phyloP scores from a whole-genome alignment of 2,888 invertebrate genomes.

The Caenorhabditis sp. region DNA sequence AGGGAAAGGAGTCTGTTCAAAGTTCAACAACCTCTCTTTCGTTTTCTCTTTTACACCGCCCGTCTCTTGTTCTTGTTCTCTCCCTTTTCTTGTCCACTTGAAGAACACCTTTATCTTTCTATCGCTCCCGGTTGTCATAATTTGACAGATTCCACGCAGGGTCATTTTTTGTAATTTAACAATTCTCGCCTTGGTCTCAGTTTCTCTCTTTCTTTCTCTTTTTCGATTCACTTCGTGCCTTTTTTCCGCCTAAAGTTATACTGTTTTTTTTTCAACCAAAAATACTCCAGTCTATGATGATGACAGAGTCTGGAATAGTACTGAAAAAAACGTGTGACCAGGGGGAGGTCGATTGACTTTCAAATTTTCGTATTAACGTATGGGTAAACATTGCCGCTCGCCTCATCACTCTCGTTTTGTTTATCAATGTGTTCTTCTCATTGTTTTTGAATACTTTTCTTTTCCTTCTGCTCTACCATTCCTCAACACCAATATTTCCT shows the following conservation, averaged over 20 bases:
- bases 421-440: constrained; percentile 30
- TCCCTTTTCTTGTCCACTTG: background rate
- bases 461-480: background rate
- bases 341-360: constrained; percentile 50
- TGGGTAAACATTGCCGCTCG: constrained; percentile 25
- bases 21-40: constrained; percentile 37
- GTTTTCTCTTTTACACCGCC: background rate
- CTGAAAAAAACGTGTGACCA: constrained; percentile 42
- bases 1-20: constrained; percentile 28
- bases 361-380: constrained; percentile 51
- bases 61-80: constrained; percentile 1
- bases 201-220: constrained; percentile 4
- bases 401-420: constrained; percentile 21
- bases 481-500: background rate
- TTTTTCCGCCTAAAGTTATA: background rate
- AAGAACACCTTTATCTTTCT: background rate
- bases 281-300: constrained; percentile 1
- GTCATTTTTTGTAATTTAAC: no score
- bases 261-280: no score
- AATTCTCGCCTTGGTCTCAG: constrained; percentile 22
- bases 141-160: no score
- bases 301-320: background rate
- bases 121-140: background rate
- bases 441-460: background rate
- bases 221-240: constrained; percentile 12